Evolutionary conservation across 1,140 invertebrate species (phyloP), one percentile per base, ranked within the genome.

Genomic region (Hydropsyche tenuis): DNA sequence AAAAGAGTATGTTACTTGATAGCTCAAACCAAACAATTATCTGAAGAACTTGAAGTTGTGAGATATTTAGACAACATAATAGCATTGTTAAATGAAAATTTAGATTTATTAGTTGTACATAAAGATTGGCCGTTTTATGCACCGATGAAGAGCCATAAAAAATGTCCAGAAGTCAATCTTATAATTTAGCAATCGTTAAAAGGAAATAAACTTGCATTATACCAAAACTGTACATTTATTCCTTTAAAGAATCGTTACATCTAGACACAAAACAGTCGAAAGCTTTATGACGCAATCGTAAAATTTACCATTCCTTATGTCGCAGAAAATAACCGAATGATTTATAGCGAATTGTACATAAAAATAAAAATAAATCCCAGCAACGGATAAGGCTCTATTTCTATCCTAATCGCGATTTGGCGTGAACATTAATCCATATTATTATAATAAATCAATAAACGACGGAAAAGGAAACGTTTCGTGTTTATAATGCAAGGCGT

Each of bases 21-120:
- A 70, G 79, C 79, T 7, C 82, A 81, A 12, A 82, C 83, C 45
- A 82, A 81, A 4, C 79, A 80, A 62, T 78, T 85, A 22, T 74
- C 72, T 1, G 79, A 78, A 51, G 82, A 86, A 77, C 79, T 82
- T 7, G 79, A 76, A 0, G 79, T 81, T 30, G 78, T 85, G 60
- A 80, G 82, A 2, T 85, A 82, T 77, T 78, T 85, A 62, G 84
- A 85, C 77, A 83, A 85, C 72, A 81, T 85, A 56, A 80, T 85
- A 72, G 81, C 84, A 23, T 79, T 85, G 45, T 77, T 85, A 69
- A 80, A 80, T 9, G 84, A 83, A 0, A 80, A 85, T 76, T 77
- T 85, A 14, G 73, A 78, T 0, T 77, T 78, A 2, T 81, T 82
- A 0, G 74, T 73, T 1, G 71, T 80, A 3, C 81, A 80, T 12